These are phyloP conservation scores for Drosophila ercepeae DNA, from an alignment of 1,140 invertebrate genomes.

Conservation along the genomic window DNA sequence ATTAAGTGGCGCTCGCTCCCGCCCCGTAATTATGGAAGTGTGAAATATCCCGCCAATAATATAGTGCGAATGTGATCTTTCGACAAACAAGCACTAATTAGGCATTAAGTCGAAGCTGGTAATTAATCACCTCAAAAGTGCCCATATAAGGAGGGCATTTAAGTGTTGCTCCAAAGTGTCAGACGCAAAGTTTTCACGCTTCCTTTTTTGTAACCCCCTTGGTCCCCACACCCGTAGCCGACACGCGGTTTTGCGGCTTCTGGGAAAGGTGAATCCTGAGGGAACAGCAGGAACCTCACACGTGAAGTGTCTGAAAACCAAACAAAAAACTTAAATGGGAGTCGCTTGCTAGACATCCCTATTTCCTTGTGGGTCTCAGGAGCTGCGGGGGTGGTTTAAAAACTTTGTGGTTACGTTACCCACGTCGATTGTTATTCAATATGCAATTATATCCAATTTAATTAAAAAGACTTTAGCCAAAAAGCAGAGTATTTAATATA, in stretches of 20 bases:
- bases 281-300: constrained; percentile 23
- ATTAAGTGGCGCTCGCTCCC: constrained; percentile 47
- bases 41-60: constrained; percentile 45
- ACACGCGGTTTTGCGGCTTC: constrained; percentile 60
- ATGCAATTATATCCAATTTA: too few species aligned
- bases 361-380: constrained; percentile 8
- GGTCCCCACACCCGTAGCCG: constrained; percentile 28
- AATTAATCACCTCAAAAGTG: constrained; percentile 69
- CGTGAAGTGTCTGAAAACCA: constrained; percentile 49
- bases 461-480: too few species aligned
- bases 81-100: constrained; percentile 52
- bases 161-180: constrained; percentile 26
- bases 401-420: neutral
- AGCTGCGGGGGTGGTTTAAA: constrained; percentile 1
- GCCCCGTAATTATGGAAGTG: constrained; percentile 51
- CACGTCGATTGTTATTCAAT: neutral
- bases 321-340: constrained; percentile 53
- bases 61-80: constrained; percentile 30
- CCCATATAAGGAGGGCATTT: constrained; percentile 56
- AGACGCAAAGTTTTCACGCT: constrained; percentile 24
- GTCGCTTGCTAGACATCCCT: constrained; percentile 47
- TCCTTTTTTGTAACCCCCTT: constrained; percentile 4
- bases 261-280: neutral
- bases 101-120: constrained; percentile 39
- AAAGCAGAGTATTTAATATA: too few species aligned